Evolutionary conservation across 1,140 invertebrate genomes (phyloP), one percentile per base, ranked within the genome.

Genomic region (Eupeodes corollae): DNA sequence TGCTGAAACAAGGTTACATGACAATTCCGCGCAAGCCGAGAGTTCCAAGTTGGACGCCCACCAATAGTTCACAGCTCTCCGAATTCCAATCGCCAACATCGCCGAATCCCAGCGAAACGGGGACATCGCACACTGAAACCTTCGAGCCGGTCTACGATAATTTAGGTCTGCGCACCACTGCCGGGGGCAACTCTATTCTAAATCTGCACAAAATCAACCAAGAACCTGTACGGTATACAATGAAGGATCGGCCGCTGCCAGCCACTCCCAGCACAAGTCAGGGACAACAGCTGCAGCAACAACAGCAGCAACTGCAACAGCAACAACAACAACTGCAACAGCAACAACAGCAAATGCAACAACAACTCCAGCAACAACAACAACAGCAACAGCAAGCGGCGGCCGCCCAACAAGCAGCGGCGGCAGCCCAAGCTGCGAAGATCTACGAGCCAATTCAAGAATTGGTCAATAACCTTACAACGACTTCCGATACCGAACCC

Each of bases 141-240:
- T 44, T 62, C 44, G 86, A 89, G 57, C 86, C 86, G 0, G 77
- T 88, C 3, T 91, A 91, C 58, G 88, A 91, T 57, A 90, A 89
- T 58, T 67, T 91, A 12, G 88, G 88, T 0, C 67, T 82, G 1
- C 73, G 87, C 41, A 88, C 84, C 2, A 90, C 87, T n/a, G 88
- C 84, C 1, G 83, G 88, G 51, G 88, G 87, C 8, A 88, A 84
- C 55, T 89, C 86, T 0, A 79, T 79, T 3, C 67, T 86, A 3
- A 87, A 85, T 40, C 62, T 91, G 41, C 84, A 84, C 58, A 84
- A 83, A 60, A 70, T 54, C 47, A 66, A 65, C 19, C 57, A 65
- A 51, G 75, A 73, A 13, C 75, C 74, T 0, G 55, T 49, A n/a
- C 59, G 58, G 15, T 70, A 68, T 42, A 53, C 56, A 21, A 78